Conservation (phyloP, 2,888 invertebrate species). For the Apodemia zela region DNA sequence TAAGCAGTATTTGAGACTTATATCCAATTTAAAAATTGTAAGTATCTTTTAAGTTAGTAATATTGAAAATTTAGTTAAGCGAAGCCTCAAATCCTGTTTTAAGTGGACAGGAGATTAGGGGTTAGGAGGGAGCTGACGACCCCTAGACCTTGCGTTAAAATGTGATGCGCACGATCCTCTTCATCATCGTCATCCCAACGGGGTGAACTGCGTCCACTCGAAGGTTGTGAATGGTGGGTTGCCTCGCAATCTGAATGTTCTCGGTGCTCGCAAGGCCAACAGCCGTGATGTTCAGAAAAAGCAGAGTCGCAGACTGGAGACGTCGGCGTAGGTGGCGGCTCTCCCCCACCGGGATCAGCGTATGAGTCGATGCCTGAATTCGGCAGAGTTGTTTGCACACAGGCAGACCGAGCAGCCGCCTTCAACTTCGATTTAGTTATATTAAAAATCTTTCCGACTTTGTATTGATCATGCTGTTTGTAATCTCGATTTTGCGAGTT, state of each 20-base stretch:
- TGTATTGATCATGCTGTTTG: constrained; percentile 33
- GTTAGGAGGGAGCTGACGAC: constrained; percentile 28
- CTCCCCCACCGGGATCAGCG: constrained; percentile 71
- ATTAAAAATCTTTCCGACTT: constrained; percentile 38
- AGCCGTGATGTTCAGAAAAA: constrained; percentile 72
- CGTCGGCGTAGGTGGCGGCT: constrained; percentile 69
- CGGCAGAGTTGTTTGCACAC: constrained; percentile 43
- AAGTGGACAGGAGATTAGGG: constrained; percentile 32
- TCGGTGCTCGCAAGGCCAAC: constrained; percentile 72
- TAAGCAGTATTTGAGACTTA: constrained; percentile 59
- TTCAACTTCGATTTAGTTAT: constrained; percentile 40
- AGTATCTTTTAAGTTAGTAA: constrained; percentile 23
- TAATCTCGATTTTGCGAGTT: constrained; percentile 36
- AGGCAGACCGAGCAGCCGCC: constrained; percentile 41
- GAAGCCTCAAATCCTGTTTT: constrained; percentile 41
- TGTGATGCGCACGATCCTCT: constrained; percentile 61
- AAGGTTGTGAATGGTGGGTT: constrained; percentile 61
- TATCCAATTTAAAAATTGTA: constrained; percentile 27
- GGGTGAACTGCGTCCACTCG: constrained; percentile 72
- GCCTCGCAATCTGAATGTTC: constrained; percentile 59
- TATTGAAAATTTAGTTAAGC: constrained; percentile 34
- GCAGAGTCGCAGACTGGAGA: constrained; percentile 76
- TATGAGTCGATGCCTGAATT: constrained; percentile 70
- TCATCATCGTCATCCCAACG: constrained; percentile 72
- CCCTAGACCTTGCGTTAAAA: constrained; percentile 72